Conservation (phyloP, 2,888 invertebrate species). For the Mythimna impura region DNA sequence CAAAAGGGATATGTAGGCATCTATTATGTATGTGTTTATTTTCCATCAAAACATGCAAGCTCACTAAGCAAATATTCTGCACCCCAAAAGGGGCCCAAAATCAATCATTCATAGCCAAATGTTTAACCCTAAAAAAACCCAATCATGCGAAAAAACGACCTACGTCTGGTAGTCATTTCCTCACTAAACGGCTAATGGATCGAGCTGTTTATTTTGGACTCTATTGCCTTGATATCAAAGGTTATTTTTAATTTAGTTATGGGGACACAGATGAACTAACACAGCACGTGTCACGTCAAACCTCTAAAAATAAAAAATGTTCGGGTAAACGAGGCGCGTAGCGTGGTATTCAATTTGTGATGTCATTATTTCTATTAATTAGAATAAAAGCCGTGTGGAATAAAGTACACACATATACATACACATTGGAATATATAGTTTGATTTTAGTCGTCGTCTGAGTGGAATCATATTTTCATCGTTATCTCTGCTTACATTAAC, state of each 20-base stretch:
- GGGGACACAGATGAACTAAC: conserved; percentile 65
- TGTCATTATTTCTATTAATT: conserved; percentile 48
- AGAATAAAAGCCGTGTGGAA: conserved; percentile 39
- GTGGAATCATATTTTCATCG: background rate
- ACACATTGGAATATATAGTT: background rate
- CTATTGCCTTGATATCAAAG: conserved; percentile 54
- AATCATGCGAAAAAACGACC: conserved; percentile 86
- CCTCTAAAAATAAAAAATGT: conserved; percentile 74
- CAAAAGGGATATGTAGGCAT: background rate
- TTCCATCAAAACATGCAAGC: conserved; percentile 41
- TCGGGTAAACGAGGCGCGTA: conserved; percentile 73
- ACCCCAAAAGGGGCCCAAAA: conserved; percentile 56
- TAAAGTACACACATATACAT: conserved; percentile 19
- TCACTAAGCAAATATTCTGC: conserved; percentile 46
- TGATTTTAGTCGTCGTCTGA: conserved; percentile 4
- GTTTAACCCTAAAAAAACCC: conserved; percentile 81
- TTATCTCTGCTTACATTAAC: too few species aligned
- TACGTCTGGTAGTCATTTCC: conserved; percentile 80
- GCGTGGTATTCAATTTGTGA: conserved; percentile 68
- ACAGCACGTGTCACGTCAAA: conserved; percentile 75
- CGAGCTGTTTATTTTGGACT: conserved; percentile 62
- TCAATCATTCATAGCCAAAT: conserved; percentile 68
- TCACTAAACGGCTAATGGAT: conserved; percentile 81
- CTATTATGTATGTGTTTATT: conserved; percentile 21
- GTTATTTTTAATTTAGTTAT: conserved; percentile 56